Conservation (phyloP, 2,888 invertebrate genomes). For the Urechis unicinctus region DNA sequence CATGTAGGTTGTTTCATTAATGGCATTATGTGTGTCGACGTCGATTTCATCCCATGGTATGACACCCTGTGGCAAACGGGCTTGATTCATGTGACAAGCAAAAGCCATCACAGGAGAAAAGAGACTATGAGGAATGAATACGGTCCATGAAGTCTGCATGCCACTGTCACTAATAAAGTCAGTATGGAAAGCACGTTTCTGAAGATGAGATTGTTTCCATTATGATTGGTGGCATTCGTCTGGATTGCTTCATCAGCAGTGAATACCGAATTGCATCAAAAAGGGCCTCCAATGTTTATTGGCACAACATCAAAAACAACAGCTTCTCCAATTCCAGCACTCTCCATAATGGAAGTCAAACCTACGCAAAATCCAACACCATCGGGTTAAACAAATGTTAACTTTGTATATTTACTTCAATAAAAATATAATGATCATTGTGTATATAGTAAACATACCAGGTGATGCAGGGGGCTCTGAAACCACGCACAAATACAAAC, state of each 20-base stretch:
- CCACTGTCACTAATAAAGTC: neutral
- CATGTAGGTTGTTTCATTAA: neutral
- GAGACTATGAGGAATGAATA: neutral
- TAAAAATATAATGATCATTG: too few species aligned
- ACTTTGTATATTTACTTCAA: too few species aligned
- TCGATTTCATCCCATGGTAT: neutral
- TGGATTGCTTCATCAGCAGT: neutral
- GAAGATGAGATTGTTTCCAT: neutral
- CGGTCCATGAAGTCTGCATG: neutral
- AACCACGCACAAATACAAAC: too few species aligned
- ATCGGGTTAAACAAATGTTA: neutral
- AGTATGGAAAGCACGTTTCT: neutral
- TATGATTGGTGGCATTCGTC: neutral
- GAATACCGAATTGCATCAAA: neutral
- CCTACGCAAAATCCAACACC: neutral
- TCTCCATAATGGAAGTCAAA: neutral
- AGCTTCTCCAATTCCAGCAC: neutral
- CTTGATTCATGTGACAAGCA: too few species aligned
- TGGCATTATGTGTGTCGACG: neutral
- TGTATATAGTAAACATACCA: too few species aligned
- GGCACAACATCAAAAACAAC: neutral
- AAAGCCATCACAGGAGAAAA: too few species aligned
- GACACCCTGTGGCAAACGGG: neutral
- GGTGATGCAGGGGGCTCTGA: too few species aligned
- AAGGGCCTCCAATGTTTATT: neutral